A percentile compares a stretch with the other conserved stretches of the same genome.
These are phyloP conservation scores for Drosophila flavopinicola DNA, from an alignment of 2,888 invertebrate species.

Conservation along the genomic window DNA sequence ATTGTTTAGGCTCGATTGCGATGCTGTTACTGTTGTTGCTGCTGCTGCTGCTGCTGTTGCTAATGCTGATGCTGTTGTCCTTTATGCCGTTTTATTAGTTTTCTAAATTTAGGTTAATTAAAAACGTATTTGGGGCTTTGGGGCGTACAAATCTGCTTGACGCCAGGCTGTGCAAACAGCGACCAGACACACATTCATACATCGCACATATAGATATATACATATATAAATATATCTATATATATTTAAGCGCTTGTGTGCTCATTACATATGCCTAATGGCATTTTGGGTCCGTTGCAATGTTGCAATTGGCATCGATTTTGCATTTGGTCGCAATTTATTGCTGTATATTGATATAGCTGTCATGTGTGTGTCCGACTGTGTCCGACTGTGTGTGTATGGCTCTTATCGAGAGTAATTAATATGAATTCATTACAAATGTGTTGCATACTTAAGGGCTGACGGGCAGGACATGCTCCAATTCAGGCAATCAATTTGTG, in stretches of 20 bases:
- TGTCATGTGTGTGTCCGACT: slow-evolving; percentile 14
- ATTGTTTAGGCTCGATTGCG: slow-evolving; percentile 54
- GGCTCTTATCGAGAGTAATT: slow-evolving; percentile 59
- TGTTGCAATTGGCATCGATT: slow-evolving; percentile 68
- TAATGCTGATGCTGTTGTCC: slow-evolving; percentile 21
- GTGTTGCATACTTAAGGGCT: slow-evolving; percentile 57
- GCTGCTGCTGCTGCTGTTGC: slow-evolving; percentile 22
- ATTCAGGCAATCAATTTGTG: slow-evolving; percentile 42
- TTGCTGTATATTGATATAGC: slow-evolving; percentile 61
- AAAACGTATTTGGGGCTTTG: slow-evolving; percentile 68
- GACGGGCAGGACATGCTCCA: slow-evolving; percentile 20
- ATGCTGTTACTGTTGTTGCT: slow-evolving; percentile 7
- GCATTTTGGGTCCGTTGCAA: slow-evolving; percentile 29
- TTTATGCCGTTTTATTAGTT: slow-evolving; percentile 71
- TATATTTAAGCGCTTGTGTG: slow-evolving; percentile 1
- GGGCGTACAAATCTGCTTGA: slow-evolving; percentile 8
- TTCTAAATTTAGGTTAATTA: slow-evolving; percentile 76
- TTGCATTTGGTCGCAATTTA: slow-evolving; percentile 63
- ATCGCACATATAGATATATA: background rate
- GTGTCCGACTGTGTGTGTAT: slow-evolving; percentile 1
- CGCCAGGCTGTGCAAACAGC: slow-evolving; percentile 9
- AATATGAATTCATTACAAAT: slow-evolving; percentile 71
- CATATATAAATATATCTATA: background rate
- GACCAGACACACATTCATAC: background rate
- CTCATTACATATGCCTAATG: slow-evolving; percentile 50